phyloP scores from a whole-genome alignment of 2,888 invertebrate species.

The Perithous albicinctus region DNA sequence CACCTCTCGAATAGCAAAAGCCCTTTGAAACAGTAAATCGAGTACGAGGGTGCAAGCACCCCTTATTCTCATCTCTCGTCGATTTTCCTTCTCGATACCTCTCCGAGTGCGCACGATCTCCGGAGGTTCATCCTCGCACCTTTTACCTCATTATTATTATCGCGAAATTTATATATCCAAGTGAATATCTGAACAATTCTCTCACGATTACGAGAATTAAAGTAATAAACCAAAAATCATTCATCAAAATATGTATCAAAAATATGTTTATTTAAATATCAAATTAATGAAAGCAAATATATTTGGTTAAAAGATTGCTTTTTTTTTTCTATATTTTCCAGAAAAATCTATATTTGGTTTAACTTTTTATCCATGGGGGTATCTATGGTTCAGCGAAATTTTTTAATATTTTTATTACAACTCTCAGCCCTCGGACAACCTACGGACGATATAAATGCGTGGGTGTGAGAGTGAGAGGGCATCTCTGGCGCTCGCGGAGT shows the following conservation, averaged over 20 bases:
- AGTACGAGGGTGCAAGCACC: slow-evolving; percentile 46
- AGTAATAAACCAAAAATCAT: neutral
- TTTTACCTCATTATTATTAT: slow-evolving; percentile 53
- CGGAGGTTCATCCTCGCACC: slow-evolving; percentile 1
- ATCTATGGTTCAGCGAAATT: neutral
- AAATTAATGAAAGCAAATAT: too few relatives aligned
- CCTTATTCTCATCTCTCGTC: slow-evolving; percentile 21
- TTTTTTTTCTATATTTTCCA: too few relatives aligned
- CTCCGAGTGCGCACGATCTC: slow-evolving; percentile 57
- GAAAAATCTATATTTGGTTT: neutral
- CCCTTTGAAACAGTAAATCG: slow-evolving; percentile 52
- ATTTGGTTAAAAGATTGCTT: too few relatives aligned
- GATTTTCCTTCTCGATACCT: slow-evolving; percentile 37
- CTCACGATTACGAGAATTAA: neutral
- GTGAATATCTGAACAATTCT: slow-evolving; percentile 11
- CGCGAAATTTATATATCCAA: slow-evolving; percentile 45
- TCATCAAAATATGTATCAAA: neutral
- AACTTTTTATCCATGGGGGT: neutral
- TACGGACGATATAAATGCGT: slow-evolving; percentile 79
- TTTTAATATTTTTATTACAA: slow-evolving; percentile 32
- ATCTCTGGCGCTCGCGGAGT: slow-evolving; percentile 40
- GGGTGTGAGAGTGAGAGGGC: too few relatives aligned
- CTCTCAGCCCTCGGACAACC: slow-evolving; percentile 69
- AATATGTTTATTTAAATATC: neutral
- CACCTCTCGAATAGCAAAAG: neutral